Evolutionary conservation across 2,113 vertebrate species (phyloP).

Genomic region (Corynorhinus townsendii): DNA sequence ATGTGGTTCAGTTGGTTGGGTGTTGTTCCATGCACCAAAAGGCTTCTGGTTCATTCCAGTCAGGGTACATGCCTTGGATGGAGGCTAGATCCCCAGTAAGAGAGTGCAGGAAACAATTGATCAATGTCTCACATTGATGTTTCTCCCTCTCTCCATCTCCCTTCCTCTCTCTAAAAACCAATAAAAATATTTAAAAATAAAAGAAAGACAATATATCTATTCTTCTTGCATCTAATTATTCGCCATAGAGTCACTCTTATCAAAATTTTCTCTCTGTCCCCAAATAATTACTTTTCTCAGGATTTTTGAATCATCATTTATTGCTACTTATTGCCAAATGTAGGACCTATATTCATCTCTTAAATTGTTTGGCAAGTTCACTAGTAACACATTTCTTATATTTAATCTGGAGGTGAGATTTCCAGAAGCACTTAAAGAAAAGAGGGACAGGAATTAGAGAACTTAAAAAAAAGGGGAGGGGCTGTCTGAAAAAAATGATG

Average conservation of each 20-base stretch:
- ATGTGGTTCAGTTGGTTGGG: background rate
- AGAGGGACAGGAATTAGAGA: background rate
- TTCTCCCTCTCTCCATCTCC: background rate
- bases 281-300: background rate
- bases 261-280: background rate
- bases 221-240: background rate
- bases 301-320: background rate
- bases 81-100: background rate
- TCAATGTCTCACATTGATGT: background rate
- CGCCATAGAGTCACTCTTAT: background rate
- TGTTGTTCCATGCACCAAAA: background rate
- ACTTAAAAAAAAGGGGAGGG: background rate
- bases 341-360: background rate
- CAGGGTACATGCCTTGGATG: background rate
- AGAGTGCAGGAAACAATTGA: background rate
- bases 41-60: background rate
- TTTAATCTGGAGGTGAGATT: constrained; percentile 1
- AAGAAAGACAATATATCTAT: background rate
- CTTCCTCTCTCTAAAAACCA: background rate
- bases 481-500: constrained; percentile 29
- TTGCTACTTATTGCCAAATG: constrained; percentile 9
- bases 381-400: background rate
- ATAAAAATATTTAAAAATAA: background rate
- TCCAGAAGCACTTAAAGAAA: background rate
- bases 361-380: background rate